phyloP scores from a whole-genome alignment of 1,140 invertebrate genomes.

The Eurosta solidaginis region DNA sequence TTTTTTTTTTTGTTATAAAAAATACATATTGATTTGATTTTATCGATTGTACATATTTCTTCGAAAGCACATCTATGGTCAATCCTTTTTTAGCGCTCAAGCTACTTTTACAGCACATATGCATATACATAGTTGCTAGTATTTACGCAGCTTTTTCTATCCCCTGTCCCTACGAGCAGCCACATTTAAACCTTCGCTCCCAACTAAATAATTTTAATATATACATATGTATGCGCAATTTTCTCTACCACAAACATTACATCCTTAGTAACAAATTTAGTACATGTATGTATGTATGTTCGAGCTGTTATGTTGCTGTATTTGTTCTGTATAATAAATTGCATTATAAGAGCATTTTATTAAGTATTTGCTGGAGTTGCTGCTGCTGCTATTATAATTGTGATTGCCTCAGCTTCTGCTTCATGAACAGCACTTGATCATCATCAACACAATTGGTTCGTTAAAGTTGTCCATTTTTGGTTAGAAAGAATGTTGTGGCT shows the following conservation, averaged over 20 bases:
- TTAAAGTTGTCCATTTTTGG: slow-evolving; percentile 56
- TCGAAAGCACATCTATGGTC: neutral
- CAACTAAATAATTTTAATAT: too few species aligned
- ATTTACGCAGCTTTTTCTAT: too few species aligned
- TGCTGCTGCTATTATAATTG: neutral
- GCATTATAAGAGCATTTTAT: neutral
- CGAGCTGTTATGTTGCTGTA: neutral
- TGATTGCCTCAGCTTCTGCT: neutral
- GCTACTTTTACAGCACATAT: too few species aligned
- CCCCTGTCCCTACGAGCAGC: too few species aligned
- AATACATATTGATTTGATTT: neutral
- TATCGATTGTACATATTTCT: neutral
- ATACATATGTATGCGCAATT: too few species aligned
- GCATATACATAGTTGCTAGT: too few species aligned
- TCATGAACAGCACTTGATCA: neutral
- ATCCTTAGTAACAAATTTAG: neutral
- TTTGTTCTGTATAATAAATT: neutral
- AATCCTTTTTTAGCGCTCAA: neutral
- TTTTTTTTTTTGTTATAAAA: neutral
- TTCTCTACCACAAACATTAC: too few species aligned
- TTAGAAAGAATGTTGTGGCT: neutral
- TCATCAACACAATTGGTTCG: slow-evolving; percentile 47
- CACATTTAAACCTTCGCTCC: too few species aligned
- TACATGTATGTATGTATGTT: neutral
- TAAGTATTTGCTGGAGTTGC: too few species aligned